Evolutionary conservation across 53 echinoderm and acorn worm genomes (phyloP).

Genomic region (Glandiceps talaboti): DNA sequence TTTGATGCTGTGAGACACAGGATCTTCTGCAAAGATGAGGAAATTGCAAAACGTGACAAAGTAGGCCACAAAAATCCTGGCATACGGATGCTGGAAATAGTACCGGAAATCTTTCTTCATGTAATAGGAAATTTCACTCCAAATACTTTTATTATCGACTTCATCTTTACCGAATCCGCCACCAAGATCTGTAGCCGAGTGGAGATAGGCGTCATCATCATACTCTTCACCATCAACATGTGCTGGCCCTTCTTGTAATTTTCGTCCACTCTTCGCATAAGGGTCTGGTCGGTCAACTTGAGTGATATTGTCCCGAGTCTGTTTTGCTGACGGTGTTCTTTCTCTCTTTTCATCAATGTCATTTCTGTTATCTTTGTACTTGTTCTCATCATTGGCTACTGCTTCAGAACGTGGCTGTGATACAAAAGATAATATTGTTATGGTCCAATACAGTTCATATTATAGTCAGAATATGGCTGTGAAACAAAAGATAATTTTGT

Average conservation of each 20-base stretch:
- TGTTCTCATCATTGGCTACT: too few relatives aligned
- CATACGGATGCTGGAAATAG: background rate
- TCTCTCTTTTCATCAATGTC: too few relatives aligned
- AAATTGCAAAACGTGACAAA: background rate
- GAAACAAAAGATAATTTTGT: too few relatives aligned
- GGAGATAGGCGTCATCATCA: background rate
- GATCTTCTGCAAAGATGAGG: background rate
- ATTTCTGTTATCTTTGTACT: too few relatives aligned
- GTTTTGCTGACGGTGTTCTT: background rate
- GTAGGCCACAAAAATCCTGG: background rate
- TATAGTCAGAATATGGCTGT: too few relatives aligned
- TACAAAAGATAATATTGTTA: too few relatives aligned
- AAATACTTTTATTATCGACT: background rate
- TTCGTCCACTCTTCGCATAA: background rate
- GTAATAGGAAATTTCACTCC: background rate
- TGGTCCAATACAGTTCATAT: too few relatives aligned
- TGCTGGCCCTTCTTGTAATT: background rate
- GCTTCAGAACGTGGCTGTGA: too few relatives aligned
- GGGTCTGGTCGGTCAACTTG: too few relatives aligned
- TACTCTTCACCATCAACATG: background rate
- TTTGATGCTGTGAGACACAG: background rate
- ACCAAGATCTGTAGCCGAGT: too few relatives aligned
- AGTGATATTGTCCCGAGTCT: background rate
- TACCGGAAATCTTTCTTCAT: background rate
- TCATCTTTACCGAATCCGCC: background rate